These are phyloP conservation scores for Samia ricini DNA, from an alignment of 1,140 invertebrate species.

Conservation along the genomic window DNA sequence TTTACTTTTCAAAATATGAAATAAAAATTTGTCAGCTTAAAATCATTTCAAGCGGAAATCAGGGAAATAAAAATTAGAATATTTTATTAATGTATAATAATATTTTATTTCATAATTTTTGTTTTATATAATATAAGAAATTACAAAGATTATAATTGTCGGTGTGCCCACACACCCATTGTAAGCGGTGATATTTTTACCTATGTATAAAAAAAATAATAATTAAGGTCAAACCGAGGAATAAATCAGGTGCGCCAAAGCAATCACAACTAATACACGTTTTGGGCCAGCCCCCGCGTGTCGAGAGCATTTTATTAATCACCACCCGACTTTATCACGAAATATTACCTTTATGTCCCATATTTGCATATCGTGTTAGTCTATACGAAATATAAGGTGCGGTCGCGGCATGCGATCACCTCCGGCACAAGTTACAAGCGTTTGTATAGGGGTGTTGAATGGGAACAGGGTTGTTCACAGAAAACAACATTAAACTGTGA, in stretches of 20 bases:
- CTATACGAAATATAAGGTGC: conserved; percentile 55
- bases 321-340: conserved; percentile 58
- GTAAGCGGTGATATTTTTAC: too few relatives aligned
- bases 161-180: too few relatives aligned
- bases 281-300: conserved; percentile 48
- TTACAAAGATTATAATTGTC: too few relatives aligned
- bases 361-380: conserved; percentile 71
- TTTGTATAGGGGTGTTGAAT: conserved; percentile 11
- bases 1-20: too few relatives aligned
- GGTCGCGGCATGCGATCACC: conserved; percentile 50
- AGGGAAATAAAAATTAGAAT: too few relatives aligned
- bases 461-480: neutral
- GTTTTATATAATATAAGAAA: too few relatives aligned
- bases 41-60: too few relatives aligned
- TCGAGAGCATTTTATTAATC: conserved; percentile 72
- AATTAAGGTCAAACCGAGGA: conserved; percentile 46
- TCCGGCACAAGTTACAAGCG: conserved; percentile 11
- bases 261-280: conserved; percentile 54
- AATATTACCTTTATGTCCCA: conserved; percentile 71
- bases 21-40: too few relatives aligned
- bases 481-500: neutral
- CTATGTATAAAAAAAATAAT: conserved; percentile 6
- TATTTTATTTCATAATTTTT: too few relatives aligned
- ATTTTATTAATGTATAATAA: too few relatives aligned
- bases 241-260: conserved; percentile 50